Conservation (phyloP, 2,113 vertebrate genomes). For the Phaethon lepturus region DNA sequence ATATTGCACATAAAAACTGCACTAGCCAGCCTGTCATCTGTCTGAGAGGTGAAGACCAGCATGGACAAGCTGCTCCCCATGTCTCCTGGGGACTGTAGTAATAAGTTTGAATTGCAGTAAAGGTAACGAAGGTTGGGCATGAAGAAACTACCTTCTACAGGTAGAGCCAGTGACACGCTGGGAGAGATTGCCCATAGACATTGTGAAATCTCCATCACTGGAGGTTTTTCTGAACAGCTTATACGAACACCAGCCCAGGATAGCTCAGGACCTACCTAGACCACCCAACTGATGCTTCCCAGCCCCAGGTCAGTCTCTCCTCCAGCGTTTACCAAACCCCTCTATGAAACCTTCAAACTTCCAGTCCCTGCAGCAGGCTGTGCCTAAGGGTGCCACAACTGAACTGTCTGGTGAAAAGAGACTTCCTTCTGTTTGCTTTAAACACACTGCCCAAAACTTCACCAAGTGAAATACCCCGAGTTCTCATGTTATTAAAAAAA, state of each 20-base stretch:
- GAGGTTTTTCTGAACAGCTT: neutral
- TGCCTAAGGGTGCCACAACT: neutral
- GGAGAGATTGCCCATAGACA: neutral
- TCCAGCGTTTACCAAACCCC: neutral
- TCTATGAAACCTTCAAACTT: neutral
- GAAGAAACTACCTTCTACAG: neutral
- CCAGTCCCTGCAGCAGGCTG: neutral
- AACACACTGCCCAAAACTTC: neutral
- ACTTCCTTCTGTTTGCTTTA: neutral
- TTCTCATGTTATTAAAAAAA: neutral
- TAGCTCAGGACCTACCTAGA: neutral
- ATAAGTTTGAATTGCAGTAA: neutral
- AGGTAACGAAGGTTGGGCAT: neutral
- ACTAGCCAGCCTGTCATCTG: neutral
- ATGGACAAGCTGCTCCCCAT: neutral
- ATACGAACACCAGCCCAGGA: neutral
- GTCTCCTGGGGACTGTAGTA: neutral
- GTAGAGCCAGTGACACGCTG: neutral
- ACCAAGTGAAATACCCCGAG: neutral
- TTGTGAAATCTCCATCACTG: neutral
- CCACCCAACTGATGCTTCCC: fast-evolving
- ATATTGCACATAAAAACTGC: fast-evolving
- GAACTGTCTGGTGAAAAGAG: neutral
- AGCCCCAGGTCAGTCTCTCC: neutral
- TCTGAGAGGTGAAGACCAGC: neutral